phyloP scores from a whole-genome alignment of 1,140 invertebrate genomes.

The Solenopsis fugax region DNA sequence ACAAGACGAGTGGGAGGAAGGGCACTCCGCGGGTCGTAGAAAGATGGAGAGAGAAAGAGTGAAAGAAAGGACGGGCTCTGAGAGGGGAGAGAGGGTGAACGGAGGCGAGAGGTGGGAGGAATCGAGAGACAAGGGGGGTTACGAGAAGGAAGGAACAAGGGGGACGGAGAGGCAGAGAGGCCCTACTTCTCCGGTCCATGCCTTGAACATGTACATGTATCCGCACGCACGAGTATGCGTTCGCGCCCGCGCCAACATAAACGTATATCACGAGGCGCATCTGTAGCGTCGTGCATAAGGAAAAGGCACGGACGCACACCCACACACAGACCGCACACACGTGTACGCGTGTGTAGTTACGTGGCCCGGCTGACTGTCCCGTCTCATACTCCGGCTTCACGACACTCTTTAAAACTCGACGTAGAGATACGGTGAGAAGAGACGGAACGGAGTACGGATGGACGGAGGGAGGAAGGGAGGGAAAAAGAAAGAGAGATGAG shows the following conservation, averaged over 20 bases:
- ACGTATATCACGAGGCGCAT: constrained; percentile 59
- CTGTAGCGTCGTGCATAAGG: constrained; percentile 45
- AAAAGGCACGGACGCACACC: constrained; percentile 6
- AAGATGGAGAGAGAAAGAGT: constrained; percentile 41
- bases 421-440: constrained; percentile 55
- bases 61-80: constrained; percentile 44
- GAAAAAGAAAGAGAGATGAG: not conserved
- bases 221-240: constrained; percentile 17
- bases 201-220: constrained; percentile 50
- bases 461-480: not conserved
- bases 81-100: constrained; percentile 16
- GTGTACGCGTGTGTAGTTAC: constrained; percentile 11
- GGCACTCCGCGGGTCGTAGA: constrained; percentile 64
- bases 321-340: not conserved
- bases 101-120: constrained; percentile 31
- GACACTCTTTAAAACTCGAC: constrained; percentile 64
- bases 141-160: constrained; percentile 35
- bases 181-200: constrained; percentile 66
- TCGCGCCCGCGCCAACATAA: constrained; percentile 42
- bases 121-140: constrained; percentile 31
- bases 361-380: constrained; percentile 57
- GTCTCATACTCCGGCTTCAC: constrained; percentile 63
- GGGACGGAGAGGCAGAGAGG: constrained; percentile 31
- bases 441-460: constrained; percentile 37
- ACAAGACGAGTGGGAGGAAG: constrained; percentile 74